Conservation (phyloP, 2,797 vertebrate genomes). For the Chloroceryle amazona region DNA sequence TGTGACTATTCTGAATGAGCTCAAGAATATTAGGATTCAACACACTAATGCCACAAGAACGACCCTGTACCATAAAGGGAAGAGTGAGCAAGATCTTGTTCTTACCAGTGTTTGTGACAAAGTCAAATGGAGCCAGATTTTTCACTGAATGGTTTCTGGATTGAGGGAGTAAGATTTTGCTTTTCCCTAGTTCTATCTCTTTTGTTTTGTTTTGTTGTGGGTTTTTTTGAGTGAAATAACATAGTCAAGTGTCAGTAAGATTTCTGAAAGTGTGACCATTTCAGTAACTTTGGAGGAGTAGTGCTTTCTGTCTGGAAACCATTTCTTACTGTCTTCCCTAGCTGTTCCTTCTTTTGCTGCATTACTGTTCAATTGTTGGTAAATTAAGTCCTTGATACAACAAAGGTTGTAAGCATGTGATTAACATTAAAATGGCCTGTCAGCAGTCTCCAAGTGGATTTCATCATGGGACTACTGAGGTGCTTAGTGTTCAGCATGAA, state of each 20-base stretch:
- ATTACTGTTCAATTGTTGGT: background rate
- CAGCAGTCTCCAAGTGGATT: slow-evolving; percentile 32
- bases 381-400: slow-evolving; percentile 6
- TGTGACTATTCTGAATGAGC: background rate
- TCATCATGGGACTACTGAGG: slow-evolving; percentile 30
- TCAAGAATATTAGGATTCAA: background rate
- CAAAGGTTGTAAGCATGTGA: slow-evolving; percentile 18
- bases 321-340: background rate
- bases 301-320: background rate
- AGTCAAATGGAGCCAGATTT: background rate
- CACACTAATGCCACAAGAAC: fast-evolving
- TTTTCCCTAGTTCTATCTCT: background rate
- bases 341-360: background rate
- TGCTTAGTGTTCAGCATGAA: slow-evolving; percentile 53
- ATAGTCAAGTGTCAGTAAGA: background rate
- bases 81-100: background rate
- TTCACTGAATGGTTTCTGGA: background rate
- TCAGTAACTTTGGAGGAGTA: background rate
- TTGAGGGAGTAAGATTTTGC: background rate
- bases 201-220: background rate
- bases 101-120: background rate
- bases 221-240: background rate
- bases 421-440: slow-evolving; percentile 31
- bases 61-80: fast-evolving
- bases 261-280: background rate